Evolutionary conservation across 2,888 invertebrate genomes (phyloP), one percentile per base, ranked within the genome.

Genomic region (Pristionchus maxplancki): DNA sequence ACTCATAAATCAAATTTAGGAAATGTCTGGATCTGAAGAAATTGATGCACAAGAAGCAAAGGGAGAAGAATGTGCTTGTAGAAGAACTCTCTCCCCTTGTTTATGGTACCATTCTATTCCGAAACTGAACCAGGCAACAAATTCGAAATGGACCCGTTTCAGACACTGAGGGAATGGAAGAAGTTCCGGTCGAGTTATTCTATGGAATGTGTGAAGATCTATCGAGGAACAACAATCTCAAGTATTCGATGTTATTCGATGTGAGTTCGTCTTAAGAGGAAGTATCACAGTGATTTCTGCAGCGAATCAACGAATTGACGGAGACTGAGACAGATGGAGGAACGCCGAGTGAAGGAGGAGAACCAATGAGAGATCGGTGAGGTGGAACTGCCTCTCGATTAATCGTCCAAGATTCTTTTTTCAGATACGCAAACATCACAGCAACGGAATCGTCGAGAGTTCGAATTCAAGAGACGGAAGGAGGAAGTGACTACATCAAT

Each of bases 201-300:
- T 94, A 94, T 67, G 92, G 93, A 62, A 93, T 93, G 89, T 94
- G 91, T 83, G 91, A 93, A 62, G 93, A 94, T 88, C 86, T 94
- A 87, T 89, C 90, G 58, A 85, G 91, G 71, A 93, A 94, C 71
- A 90, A 92, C 84, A 91, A 92, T 53, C 87, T 82, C 17, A 93
- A 93, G 62, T 94, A 92, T 89, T 90, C 90, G 31, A 84, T 88
- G 11, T 93, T 94, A 83, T 94, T 94, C 87, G 92, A 94, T 90
- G 92, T 93, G 20, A 67, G 82, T 34, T 50, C 28, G 31, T 50
- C 28, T 81, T 48, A 64, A 67, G 17, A 71, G 13, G 6, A 81
- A 0, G 28, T n/a, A 17, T 81, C 13, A 50, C 13, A 50, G 48
- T 48, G 37, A 31, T 34, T 4, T 64, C 84, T 64, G 89, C 89